Base-by-base conservation (phyloP, 2,113 vertebrate genomes). In the Jaculus jaculus region DNA sequence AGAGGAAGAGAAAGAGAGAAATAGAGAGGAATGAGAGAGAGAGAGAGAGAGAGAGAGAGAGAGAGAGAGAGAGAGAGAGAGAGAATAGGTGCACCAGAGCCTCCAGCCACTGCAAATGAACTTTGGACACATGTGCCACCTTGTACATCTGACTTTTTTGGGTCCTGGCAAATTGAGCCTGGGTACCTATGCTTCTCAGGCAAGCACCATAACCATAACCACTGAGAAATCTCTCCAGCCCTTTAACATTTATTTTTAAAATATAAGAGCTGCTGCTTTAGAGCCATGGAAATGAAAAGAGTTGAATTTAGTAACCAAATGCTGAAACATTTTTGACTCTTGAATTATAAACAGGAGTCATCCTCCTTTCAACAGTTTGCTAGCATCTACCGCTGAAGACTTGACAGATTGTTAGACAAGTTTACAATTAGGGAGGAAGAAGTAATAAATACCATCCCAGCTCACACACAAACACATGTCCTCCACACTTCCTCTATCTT, bases 381-480 rank as follows among this genome's bases (percentile, higher is more conserved):
- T 83, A 80, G 68, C 89, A 61, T 1, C 39, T 92, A 37, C 63
- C 84, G 75, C 72, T 73, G n/a, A 89, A 91, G 72, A 92, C 11
- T 68, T 73, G 81, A 75, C 89, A 94, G 66, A 92, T 91, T 93
- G 89, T 75, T 61, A 91, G 87, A 54, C 83, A 96, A 90, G 42
- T 92, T 83, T 94, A 90, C 83, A 94, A 91, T 91, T 90, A 93
- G 93, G 78, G 82, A 89, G 74, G 32, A 72, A 90, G 79, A 95
- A 92, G 91, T 84, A 84, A 92, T 88, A 95, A 90, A 83, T 81
- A 54, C 24, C 30, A 21, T 13, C 39, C 54, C 18, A 83, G 51
- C 68, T 58, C 42, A 30, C 63, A 26, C 23, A 61, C 32, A 71
- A 10, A 28, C 54, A 54, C 54, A 54, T 16, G 11, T 54, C 54